phyloP scores from a whole-genome alignment of 1,140 invertebrate genomes.

The Lineus longissimus region DNA sequence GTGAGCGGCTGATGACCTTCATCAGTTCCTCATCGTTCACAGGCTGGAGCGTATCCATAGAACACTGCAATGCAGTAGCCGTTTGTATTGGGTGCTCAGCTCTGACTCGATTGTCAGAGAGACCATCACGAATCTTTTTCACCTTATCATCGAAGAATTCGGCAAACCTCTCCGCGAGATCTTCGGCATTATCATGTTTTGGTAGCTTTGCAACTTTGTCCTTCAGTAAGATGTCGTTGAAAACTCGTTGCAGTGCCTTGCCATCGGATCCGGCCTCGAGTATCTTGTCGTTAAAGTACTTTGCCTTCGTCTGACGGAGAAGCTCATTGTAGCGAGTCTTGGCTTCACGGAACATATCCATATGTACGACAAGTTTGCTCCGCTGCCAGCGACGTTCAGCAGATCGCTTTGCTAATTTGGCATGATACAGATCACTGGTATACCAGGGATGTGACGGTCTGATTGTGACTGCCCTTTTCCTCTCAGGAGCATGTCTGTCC shows the following conservation, averaged over 20 bases:
- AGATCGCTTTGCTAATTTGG: neutral
- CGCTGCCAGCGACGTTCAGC: neutral
- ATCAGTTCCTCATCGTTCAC: too few relatives aligned
- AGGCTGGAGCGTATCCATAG: too few relatives aligned
- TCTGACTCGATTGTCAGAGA: too few relatives aligned
- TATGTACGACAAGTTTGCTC: neutral
- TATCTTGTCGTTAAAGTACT: neutral
- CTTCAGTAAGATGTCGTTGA: too few relatives aligned
- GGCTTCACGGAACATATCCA: neutral
- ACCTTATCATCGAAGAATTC: too few relatives aligned
- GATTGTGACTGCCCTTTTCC: neutral
- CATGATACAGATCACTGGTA: neutral
- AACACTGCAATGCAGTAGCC: too few relatives aligned
- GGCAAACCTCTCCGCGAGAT: neutral
- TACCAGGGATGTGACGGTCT: neutral
- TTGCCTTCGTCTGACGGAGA: neutral
- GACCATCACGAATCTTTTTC: too few relatives aligned
- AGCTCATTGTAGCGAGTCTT: neutral
- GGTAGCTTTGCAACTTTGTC: neutral
- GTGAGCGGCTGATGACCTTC: too few relatives aligned
- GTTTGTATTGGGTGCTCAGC: too few relatives aligned
- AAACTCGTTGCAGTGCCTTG: neutral
- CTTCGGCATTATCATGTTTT: neutral
- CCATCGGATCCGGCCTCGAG: neutral
- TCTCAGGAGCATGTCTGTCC: neutral